Evolutionary conservation across 2,888 invertebrate genomes (phyloP), one percentile per base, ranked within the genome.

Genomic region (Agriotes lineatus): DNA sequence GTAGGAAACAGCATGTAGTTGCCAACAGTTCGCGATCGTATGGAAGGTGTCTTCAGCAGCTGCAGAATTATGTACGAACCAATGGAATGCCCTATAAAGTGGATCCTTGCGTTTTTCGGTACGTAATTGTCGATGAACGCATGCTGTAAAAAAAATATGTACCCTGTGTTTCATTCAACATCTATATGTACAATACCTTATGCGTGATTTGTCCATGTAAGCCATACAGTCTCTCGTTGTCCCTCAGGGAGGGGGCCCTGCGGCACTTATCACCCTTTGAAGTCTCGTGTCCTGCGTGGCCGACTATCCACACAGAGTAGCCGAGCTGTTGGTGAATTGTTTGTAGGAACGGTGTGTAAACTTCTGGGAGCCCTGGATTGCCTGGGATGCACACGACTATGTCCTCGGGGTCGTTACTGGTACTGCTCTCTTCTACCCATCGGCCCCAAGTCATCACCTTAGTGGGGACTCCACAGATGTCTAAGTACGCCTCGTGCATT

Each of bases 361-460:
- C 96, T 67, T 90, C 90, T 0, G 93, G 89, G 20, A 96, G 81
- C 1, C 97, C 97, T 5, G 97, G 97, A 86, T 97, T 97, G 30
- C 97, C 96, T 20, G 95, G 90, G 72, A 96, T 89, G 71, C 92
- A 88, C 45, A 96, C 77, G 44, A 95, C 88, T 7, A 96, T 81
- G 81, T 92, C 89, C 71, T 88, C 85, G 2, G 58, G 70, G 19
- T 87, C 87, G 14, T 86, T 81, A 30, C 85, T 78, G 62, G 84
- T 80, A 50, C 89, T 86, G 1, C 84, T 79, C 73, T 93, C 91
- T 76, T 91, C 89, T 19, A 90, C 85, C 88, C 89, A 89, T 69
- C 87, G 86, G 14, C 93, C 95, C 86, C 90, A 92, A 3, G 91
- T 90, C 61, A 93, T 83, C 7, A 96, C 82, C 76, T 91, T 90